Evolutionary conservation across 2,113 vertebrate species (phyloP).

Genomic region (Microcebus ravelobensis): DNA sequence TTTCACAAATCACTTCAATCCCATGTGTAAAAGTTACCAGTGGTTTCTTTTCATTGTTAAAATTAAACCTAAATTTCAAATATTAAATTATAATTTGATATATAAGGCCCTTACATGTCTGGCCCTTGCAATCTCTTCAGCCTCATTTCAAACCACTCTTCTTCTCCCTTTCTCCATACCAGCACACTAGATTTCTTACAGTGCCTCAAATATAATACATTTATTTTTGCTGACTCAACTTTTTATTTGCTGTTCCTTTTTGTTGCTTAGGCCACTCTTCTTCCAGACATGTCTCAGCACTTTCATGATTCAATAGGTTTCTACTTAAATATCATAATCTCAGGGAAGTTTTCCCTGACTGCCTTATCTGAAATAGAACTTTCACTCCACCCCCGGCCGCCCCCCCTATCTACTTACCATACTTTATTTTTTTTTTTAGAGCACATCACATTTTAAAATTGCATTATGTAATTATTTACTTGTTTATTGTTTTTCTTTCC

Average conservation of each 20-base stretch:
- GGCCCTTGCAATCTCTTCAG: neutral
- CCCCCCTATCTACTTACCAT: neutral
- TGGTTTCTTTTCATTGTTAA: neutral
- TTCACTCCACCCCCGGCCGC: neutral
- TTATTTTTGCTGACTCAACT: neutral
- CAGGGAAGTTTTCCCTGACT: neutral
- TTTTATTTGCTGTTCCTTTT: neutral
- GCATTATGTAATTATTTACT: neutral
- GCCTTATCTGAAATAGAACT: neutral
- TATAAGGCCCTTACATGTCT: neutral
- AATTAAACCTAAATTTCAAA: neutral
- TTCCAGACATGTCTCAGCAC: neutral
- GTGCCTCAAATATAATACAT: neutral
- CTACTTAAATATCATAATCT: neutral
- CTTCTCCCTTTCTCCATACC: neutral
- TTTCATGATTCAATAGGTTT: neutral
- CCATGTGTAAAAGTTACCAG: neutral
- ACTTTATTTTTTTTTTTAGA: neutral
- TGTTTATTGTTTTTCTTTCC: neutral
- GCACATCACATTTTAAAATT: neutral
- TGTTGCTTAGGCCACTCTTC: neutral
- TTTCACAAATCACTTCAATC: conserved; percentile 20
- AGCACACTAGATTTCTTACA: neutral
- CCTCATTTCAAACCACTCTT: neutral
- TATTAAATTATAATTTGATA: neutral